Evolutionary conservation across 2,888 invertebrate genomes (phyloP).

Genomic region (Cataglyphis altisquamis): DNA sequence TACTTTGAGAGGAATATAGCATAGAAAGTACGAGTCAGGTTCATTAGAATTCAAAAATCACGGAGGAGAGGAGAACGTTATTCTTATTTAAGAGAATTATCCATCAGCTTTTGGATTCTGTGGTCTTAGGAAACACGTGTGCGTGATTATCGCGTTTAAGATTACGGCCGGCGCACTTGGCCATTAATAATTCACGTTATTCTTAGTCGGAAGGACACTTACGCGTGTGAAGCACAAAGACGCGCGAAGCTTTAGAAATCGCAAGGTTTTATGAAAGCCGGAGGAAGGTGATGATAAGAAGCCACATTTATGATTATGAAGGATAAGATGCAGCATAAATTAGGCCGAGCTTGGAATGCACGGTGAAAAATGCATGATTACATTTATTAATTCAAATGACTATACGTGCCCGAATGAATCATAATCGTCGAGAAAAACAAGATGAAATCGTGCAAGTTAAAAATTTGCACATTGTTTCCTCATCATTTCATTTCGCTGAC

Average conservation of each 20-base stretch:
- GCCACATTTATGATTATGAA: slow-evolving; percentile 30
- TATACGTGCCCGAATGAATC: background rate
- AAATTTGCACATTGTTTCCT: too few species aligned
- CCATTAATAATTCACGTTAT: slow-evolving; percentile 64
- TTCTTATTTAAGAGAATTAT: background rate
- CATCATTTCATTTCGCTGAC: too few species aligned
- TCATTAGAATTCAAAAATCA: slow-evolving; percentile 41
- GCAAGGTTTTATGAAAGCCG: slow-evolving; percentile 44
- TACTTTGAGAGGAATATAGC: background rate
- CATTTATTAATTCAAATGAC: background rate
- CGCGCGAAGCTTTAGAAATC: slow-evolving; percentile 5
- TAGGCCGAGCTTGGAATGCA: slow-evolving; percentile 21
- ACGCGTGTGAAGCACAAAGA: slow-evolving; percentile 58
- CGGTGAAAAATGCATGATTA: background rate
- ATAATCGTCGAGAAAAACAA: background rate
- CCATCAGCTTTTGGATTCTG: background rate
- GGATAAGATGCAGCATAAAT: slow-evolving; percentile 20
- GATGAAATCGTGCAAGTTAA: background rate
- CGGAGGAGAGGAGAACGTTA: background rate
- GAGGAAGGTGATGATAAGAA: slow-evolving; percentile 34
- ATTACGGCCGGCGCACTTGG: slow-evolving; percentile 21
- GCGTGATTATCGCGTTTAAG: slow-evolving; percentile 31
- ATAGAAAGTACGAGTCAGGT: background rate
- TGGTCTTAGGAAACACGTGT: background rate
- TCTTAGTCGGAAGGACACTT: slow-evolving; percentile 67